These are phyloP conservation scores for Ctenoplectra terminalis DNA, from an alignment of 1,140 invertebrate species.

Conservation along the genomic window DNA sequence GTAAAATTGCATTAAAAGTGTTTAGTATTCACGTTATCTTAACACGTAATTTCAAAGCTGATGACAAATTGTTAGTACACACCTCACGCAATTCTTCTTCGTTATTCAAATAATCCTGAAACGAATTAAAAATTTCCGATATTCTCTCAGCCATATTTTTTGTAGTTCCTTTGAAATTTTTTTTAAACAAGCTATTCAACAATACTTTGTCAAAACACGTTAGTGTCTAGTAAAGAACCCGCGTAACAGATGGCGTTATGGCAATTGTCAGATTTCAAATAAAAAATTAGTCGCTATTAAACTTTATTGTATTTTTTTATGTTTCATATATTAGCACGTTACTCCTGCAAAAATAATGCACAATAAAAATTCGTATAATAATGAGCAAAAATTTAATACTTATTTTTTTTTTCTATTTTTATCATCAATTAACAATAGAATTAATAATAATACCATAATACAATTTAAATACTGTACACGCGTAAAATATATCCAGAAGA, in stretches of 20 bases:
- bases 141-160: conserved; percentile 70
- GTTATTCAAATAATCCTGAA: conserved; percentile 86
- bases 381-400: neutral
- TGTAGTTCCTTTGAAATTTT: neutral
- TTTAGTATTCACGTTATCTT: conserved; percentile 4
- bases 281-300: too few relatives aligned
- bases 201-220: neutral
- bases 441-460: neutral
- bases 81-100: conserved; percentile 88
- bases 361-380: neutral
- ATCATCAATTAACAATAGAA: too few relatives aligned
- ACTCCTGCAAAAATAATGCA: neutral
- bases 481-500: neutral
- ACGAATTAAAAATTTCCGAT: conserved; percentile 85
- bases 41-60: neutral
- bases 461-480: neutral
- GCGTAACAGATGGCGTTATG: conserved; percentile 10
- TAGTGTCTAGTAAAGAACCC: neutral
- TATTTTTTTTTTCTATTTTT: neutral
- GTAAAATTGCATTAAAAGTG: neutral
- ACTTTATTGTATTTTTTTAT: too few relatives aligned
- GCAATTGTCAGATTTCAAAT: neutral
- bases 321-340: neutral
- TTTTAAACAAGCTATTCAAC: neutral
- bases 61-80: conserved; percentile 15